Evolutionary conservation across 2,113 vertebrate species (phyloP), one percentile per base, ranked within the genome.

Genomic region (Embiotoca jacksoni): DNA sequence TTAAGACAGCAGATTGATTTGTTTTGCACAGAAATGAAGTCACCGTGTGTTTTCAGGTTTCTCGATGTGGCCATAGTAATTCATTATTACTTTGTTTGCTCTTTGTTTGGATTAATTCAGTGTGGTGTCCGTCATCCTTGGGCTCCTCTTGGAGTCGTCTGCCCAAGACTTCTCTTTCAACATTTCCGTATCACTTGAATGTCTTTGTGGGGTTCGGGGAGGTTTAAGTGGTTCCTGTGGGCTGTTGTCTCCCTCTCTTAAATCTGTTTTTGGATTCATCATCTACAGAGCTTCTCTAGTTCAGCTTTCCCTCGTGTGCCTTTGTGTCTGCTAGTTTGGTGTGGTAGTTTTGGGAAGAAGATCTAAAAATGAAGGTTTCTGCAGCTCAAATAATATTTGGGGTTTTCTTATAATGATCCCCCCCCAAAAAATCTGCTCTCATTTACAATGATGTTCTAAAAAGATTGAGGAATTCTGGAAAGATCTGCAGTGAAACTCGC

Each of bases 221-320:
- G n/a, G 23, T 74, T 62, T 79, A 72, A 77, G 68, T 80, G 72
- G 72, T 70, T 84, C 66, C 66, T 64, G 61, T 75, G 62, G 71
- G 56, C 50, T 75, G n/a, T 55, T 81, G 52, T 59, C 33, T 49
- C 16, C 23, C n/a, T 60, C 15, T 52, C 35, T 56, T 75, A 14
- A 65, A 7, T 50, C 5, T 59, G 2, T 53, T 58, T 30, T 72
- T 46, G 71, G 32, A 69, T 72, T 59, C 37, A 58, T 5, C 13
- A 55, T 31, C 6, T 33, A 39, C 44, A 53, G 31, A 37, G 33
- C 57, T 50, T 15, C 39, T 49, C 0, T 8, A 32, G 37, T 46
- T 23, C 23, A 41, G 7, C 16, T 56, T 50, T 68, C 1, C 50
- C 37, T 23, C 23, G 23, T 23, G 23, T 23, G 23, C 23, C 39